Evolutionary conservation across 2,113 vertebrate species (phyloP).

Genomic region (Carassius gibelio): DNA sequence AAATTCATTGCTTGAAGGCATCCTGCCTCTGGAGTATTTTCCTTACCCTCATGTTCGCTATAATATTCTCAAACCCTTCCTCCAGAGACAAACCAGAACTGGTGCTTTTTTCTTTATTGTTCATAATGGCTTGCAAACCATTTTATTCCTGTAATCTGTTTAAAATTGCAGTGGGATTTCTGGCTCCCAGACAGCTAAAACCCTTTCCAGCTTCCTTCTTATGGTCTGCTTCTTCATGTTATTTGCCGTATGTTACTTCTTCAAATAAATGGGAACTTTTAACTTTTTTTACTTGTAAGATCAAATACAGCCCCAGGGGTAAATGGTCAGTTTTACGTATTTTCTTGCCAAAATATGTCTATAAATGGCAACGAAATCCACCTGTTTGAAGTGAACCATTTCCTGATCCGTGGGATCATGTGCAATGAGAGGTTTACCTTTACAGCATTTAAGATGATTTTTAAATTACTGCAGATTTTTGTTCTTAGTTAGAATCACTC

Average conservation of each 20-base stretch:
- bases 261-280: neutral
- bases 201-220: slow-evolving; percentile 14
- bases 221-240: neutral
- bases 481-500: too few relatives aligned
- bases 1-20: neutral
- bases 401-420: neutral
- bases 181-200: slow-evolving; percentile 12
- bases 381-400: neutral
- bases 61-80: neutral
- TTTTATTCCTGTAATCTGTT: slow-evolving; percentile 48
- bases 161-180: slow-evolving; percentile 49
- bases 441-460: neutral
- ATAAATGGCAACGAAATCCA: neutral
- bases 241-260: neutral
- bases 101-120: neutral
- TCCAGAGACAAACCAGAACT: neutral
- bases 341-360: neutral
- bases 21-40: neutral
- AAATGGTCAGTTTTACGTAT: neutral
- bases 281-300: neutral
- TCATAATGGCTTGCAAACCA: neutral
- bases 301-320: neutral
- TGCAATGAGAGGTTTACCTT: neutral
- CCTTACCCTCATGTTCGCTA: neutral
- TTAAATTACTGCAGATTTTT: neutral